Percentiles rank a stretch among this genome's conserved stretches.
phyloP scores from a whole-genome alignment of 1,140 invertebrate species.

The Gonioctena quinquepunctata region DNA sequence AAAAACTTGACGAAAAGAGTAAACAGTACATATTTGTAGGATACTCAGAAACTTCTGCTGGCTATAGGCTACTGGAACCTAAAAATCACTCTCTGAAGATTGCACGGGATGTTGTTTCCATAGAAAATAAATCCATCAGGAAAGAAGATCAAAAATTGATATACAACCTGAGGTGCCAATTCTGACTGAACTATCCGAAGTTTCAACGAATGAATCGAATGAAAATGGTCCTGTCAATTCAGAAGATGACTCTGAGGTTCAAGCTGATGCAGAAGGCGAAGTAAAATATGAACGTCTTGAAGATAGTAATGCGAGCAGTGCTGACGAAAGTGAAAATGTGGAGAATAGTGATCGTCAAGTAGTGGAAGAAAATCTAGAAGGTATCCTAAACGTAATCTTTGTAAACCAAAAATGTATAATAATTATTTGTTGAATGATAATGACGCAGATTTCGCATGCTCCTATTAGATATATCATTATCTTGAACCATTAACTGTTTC shows the following conservation, averaged over 20 bases:
- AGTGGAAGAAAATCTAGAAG: no score
- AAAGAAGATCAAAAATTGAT: no score
- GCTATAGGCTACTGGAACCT: conserved; percentile 48
- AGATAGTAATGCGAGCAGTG: no score
- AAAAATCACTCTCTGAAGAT: conserved; percentile 6
- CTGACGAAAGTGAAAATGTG: no score
- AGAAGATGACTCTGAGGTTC: no score
- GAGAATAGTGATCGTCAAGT: no score
- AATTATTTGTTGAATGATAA: conserved; percentile 2
- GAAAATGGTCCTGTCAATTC: no score
- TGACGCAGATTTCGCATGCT: not conserved
- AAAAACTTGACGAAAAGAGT: conserved; percentile 50
- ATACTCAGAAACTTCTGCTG: conserved; percentile 52
- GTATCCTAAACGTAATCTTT: not conserved
- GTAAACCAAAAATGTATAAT: not conserved
- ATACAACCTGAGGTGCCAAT: no score
- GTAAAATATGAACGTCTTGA: no score
- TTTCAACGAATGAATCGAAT: no score
- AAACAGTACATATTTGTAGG: conserved; percentile 54
- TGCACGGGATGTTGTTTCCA: not conserved
- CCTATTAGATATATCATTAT: conserved; percentile 1
- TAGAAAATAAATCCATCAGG: conserved; percentile 22
- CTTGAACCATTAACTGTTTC: conserved; percentile 22
- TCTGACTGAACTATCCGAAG: no score
- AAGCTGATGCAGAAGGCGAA: no score